Percentiles rank a stretch among this genome's conserved stretches.
Evolutionary conservation across 1,140 invertebrate genomes (phyloP).

Genomic region (Diorhabda sublineata): DNA sequence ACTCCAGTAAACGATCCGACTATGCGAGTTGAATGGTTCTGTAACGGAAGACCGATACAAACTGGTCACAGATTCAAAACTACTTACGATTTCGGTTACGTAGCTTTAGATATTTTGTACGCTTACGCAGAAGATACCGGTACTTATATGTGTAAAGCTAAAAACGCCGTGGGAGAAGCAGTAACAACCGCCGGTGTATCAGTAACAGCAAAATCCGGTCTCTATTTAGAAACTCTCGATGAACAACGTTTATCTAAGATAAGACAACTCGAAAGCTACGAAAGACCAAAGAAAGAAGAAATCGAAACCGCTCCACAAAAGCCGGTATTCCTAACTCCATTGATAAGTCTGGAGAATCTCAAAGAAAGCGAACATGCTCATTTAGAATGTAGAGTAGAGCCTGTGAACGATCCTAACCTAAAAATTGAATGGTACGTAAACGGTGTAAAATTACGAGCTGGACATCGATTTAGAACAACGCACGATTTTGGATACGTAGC

Average conservation of each 20-base stretch:
- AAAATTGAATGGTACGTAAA: conserved; percentile 96
- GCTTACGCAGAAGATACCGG: conserved; percentile 93
- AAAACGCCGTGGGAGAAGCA: conserved; percentile 87
- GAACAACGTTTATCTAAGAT: conserved; percentile 85
- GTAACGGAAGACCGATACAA: conserved; percentile 84
- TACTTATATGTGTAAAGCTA: conserved; percentile 92
- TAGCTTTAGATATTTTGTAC: conserved; percentile 92
- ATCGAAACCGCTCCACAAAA: conserved; percentile 73
- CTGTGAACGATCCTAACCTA: conserved; percentile 91
- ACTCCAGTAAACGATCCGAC: conserved; percentile 93
- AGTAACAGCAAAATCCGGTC: conserved; percentile 79
- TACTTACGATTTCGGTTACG: conserved; percentile 93
- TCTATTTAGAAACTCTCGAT: conserved; percentile 85
- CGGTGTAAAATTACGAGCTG: conserved; percentile 70
- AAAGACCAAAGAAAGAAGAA: conserved; percentile 69
- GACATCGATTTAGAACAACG: conserved; percentile 85
- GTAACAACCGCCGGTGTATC: conserved; percentile 83
- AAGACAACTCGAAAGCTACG: conserved; percentile 78
- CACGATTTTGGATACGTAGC: conserved; percentile 96
- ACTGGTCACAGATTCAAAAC: conserved; percentile 89
- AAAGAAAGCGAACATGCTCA: conserved; percentile 91
- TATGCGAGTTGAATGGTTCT: conserved; percentile 93
- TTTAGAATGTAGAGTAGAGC: conserved; percentile 92
- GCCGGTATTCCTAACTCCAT: conserved; percentile 80
- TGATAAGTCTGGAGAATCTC: conserved; percentile 78